Percentiles rank a stretch among this genome's conserved stretches.
Evolutionary conservation across 30 jellyfish, hydroid and myxozoan genomes (phyloP).

Genomic region (Morbakka virulenta): DNA sequence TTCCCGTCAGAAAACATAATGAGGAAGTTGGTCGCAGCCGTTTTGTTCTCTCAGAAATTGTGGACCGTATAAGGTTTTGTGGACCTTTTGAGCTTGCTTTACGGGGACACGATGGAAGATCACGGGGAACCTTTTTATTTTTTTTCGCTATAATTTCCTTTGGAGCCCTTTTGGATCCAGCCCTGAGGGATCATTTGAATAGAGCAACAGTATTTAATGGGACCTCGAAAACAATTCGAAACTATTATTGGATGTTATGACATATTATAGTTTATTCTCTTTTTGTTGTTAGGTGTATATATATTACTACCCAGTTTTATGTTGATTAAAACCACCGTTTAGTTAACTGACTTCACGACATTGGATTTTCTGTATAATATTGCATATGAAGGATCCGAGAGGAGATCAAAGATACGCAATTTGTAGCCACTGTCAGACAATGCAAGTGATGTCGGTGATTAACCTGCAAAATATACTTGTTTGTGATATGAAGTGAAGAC

Average conservation of each 20-base stretch:
- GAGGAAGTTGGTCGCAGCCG: slow-evolving; percentile 37
- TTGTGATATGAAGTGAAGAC: no score
- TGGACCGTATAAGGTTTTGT: slow-evolving; percentile 46
- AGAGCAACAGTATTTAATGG: slow-evolving; percentile 36
- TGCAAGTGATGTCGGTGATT: no score
- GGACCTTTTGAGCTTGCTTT: slow-evolving; percentile 51
- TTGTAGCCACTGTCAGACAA: no score
- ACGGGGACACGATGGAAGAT: slow-evolving; percentile 59
- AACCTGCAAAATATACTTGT: no score
- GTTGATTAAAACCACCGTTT: no score
- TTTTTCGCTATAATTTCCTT: slow-evolving; percentile 19
- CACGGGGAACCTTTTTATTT: slow-evolving; percentile 55
- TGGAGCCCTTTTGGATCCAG: not conserved
- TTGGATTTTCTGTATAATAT: slow-evolving; percentile 32
- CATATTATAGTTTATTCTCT: no score
- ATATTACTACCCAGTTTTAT: no score
- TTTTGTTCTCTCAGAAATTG: slow-evolving; percentile 27
- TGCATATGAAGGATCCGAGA: not conserved
- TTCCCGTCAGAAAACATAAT: not conserved
- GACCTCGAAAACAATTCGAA: slow-evolving; percentile 43
- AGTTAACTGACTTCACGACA: no score
- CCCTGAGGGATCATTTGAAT: slow-evolving; percentile 19
- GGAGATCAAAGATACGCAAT: no score
- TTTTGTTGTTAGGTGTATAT: no score
- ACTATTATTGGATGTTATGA: slow-evolving; percentile 30